These are phyloP conservation scores for Burhinus bistriatus DNA, from an alignment of 2,113 vertebrate species.

Conservation along the genomic window DNA sequence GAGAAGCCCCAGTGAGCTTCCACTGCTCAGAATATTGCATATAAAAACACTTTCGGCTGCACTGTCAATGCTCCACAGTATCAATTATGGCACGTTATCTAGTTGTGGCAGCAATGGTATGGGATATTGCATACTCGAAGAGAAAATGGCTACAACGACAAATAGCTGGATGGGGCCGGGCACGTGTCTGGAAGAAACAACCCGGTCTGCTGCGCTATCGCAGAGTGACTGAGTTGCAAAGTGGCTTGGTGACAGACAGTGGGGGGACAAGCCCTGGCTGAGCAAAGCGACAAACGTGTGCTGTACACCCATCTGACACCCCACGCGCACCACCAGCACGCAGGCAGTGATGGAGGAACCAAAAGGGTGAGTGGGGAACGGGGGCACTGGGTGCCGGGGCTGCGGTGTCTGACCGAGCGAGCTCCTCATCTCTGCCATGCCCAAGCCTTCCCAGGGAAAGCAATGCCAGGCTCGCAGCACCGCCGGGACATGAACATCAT, in stretches of 20 bases:
- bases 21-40: slow-evolving; percentile 79
- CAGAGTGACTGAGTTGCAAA: not conserved
- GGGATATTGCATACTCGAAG: slow-evolving; percentile 70
- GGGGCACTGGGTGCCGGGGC: fast-evolving
- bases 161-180: not conserved
- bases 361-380: fast-evolving
- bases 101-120: slow-evolving; percentile 67
- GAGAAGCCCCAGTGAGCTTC: slow-evolving; percentile 69
- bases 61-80: slow-evolving; percentile 62
- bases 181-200: not conserved
- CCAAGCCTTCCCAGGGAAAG: not conserved
- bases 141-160: slow-evolving; percentile 52
- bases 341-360: not conserved
- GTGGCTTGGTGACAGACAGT: not conserved
- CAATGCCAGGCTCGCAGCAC: fast-evolving
- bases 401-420: fast-evolving
- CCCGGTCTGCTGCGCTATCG: fast-evolving
- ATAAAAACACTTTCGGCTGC: slow-evolving; percentile 71
- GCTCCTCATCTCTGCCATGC: fast-evolving
- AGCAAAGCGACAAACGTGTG: not conserved
- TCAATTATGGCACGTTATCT: slow-evolving; percentile 63
- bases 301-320: not conserved
- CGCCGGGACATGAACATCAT: not conserved
- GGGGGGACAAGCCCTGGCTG: not conserved
- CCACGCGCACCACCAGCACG: fast-evolving